Base-by-base conservation (phyloP, 2,113 vertebrate genomes). In the Penelope pileata region DNA sequence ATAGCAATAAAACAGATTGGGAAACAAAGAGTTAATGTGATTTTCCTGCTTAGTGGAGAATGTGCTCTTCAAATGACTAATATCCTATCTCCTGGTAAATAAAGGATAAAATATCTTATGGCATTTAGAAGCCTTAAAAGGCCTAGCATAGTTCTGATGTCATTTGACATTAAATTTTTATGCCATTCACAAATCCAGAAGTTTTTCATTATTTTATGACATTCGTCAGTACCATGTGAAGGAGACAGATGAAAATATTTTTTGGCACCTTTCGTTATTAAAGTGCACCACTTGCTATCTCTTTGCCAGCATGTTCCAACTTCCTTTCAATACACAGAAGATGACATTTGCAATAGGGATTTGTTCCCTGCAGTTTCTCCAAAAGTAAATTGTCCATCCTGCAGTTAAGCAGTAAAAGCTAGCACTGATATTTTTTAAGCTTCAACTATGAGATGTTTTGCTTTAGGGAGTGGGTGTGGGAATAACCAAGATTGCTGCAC, bases 101-200 rank as follows among this genome's bases (percentile, higher is more conserved):
- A 90, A 63, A 86, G 76, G 76, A 94, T 92, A 88, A 96, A 94
- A 88, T 83, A 54, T 56, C 68, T 83, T 2, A 0, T 86, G 92
- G 86, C 88, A 92, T 96, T 96, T 94, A 51, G 75, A 90, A 96
- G 12, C 64, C 59, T 47, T 63, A 59, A 96, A 89, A 90, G 81
- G 88, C 64, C 91, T 89, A 50, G 30, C n/a, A 40, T 16, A 67
- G 64, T 72, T 60, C 51, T 84, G 91, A 83, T 90, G 68, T 94
- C 86, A 93, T 78, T 78, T 95, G 91, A 70, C 86, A 86, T 94
- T 90, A 88, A 72, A 68, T 90, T 94, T 95, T 93, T 59, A 77
- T 51, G 68, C 59, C 43, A 40, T 50, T 93, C 83, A 34, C 38
- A 83, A 78, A 83, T 81, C 47, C 80, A 62, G 79, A 91, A 77